Evolutionary conservation across 2,113 vertebrate species (phyloP).

Genomic region (Empidonax alnorum): DNA sequence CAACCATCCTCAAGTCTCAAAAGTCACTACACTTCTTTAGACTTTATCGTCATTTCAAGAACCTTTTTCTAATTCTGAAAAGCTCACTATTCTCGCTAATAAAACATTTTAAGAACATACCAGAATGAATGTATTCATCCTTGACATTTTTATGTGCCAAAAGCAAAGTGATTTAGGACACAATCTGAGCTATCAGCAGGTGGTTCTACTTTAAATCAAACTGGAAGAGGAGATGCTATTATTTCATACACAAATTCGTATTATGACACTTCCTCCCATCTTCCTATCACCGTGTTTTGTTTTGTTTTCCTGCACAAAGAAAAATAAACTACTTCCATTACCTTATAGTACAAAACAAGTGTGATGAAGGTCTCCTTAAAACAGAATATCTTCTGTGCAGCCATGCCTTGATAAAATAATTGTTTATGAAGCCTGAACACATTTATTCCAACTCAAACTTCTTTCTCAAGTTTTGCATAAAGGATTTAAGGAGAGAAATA

Average conservation of each 20-base stretch:
- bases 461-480: neutral
- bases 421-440: neutral
- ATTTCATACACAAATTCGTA: neutral
- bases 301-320: neutral
- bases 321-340: neutral
- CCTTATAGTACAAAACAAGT: neutral
- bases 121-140: neutral
- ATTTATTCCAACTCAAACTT: neutral
- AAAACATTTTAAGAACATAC: neutral
- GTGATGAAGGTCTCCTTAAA: neutral
- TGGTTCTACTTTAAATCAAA: neutral
- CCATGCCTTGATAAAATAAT: neutral
- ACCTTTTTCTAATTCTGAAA: neutral
- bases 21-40: neutral
- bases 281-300: neutral
- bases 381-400: neutral
- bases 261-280: neutral
- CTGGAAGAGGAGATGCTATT: neutral
- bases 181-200: neutral
- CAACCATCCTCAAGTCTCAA: neutral
- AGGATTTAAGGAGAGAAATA: neutral
- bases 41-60: accelerated
- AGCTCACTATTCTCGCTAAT: neutral
- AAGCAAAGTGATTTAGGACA: neutral
- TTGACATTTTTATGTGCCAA: neutral